Base-by-base conservation (phyloP, 2,797 vertebrate genomes). In the Hydrophis major region DNA sequence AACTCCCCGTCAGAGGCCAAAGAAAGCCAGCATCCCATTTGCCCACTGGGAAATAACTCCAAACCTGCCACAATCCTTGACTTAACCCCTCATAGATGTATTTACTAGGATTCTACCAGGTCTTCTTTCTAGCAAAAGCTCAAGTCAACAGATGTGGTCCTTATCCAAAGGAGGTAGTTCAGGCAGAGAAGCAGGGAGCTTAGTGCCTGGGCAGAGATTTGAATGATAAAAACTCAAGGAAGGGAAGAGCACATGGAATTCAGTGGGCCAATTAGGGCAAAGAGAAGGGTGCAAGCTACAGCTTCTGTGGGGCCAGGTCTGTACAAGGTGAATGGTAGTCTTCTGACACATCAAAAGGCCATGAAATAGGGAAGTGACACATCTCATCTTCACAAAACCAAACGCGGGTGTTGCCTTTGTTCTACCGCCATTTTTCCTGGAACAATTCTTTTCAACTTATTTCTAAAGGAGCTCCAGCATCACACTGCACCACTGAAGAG, bases 1-100 rank as follows among this genome's bases (percentile, higher is more conserved):
- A 83, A 90, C 37, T 50, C 91, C 55, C 66, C 57, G 32, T 89
- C 60, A 93, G 92, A 60, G 92, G 92, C 86, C 86, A 83, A 28
- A 47, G 11, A 61, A 88, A 32, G 55, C 47, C 87, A 66, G 87
- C 91, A 32, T 16, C 14, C 20, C 59, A 86, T 92, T 56, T 90
- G 28, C 32, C 53, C 74, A 83, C 20, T 83, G 42, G 42, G 37
- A 47, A 83, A 83, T 83, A 83, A 83, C 2, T 22, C 74, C 42
- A 47, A 47, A 8, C 37, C 74, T 47, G 20, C 74, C 42, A 83
- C 3, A 1, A 47, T 47, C 20, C 74, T 47, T 83, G 74, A 83
- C 12, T 83, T 83, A 83, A 83, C 20, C 20, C 69, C 10, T 83
- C 37, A 25, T 83, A 47, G 74, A 25, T 25, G 4, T 47, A 47